Base-by-base conservation (phyloP, 2,888 invertebrate genomes). In the Drosophila koepferae region DNA sequence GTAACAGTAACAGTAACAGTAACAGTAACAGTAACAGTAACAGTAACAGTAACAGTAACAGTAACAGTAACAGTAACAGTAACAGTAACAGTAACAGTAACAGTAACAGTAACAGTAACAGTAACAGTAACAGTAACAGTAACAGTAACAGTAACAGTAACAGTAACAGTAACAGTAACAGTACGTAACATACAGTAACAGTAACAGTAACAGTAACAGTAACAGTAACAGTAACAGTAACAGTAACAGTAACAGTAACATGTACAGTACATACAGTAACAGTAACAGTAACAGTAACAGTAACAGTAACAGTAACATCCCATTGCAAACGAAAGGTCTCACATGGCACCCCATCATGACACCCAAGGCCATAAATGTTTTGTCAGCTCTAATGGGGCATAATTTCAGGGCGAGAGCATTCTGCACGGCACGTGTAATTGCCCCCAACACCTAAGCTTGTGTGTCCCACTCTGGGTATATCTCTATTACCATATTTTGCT, bases 281-380 rank as follows among this genome's bases (percentile, higher is more conserved):
- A 44, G 44, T 20, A 44, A 44, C 12, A 20, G 44, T 44, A 44
- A 44, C 12, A 20, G 41, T 23, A 31, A 16, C 18, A 41, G 40
- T 36, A 10, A 14, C 14, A 23, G 14, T 46, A 46, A 46, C 23
- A 46, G 46, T 46, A 46, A 14, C 14, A 23, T n/a, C n/a, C n/a
- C 23, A 28, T 23, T 46, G 6, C 8, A 34, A 10, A n/a, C 3
- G 14, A 43, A 69, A 9, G 18, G 18, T 23, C 23, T 46, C 18
- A 31, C 9, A 28, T 23, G 12, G 38, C 41, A 40, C 68, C 74
- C 65, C 67, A 77, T 79, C 77, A 74, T 90, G 84, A 81, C 81
- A 85, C 82, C 82, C 83, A 67, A 79, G 79, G 80, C 85, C 91
- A 91, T 90, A 89, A 90, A 91, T 90, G 91, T 91, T 87, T 82